phyloP scores from a whole-genome alignment of 2,797 vertebrate species.

The Pangasius macronema region DNA sequence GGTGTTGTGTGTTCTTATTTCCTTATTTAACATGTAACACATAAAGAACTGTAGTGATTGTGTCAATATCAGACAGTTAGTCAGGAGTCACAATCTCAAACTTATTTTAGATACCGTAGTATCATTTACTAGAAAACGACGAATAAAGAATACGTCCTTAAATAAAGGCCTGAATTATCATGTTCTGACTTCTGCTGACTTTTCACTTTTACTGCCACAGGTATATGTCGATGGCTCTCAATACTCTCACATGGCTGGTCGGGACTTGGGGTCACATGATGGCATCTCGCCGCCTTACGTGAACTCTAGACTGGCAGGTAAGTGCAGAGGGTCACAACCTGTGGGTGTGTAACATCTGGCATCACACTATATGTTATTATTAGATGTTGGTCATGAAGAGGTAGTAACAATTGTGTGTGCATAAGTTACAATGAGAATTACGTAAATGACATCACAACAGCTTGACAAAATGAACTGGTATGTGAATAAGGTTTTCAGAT shows the following conservation, averaged over 20 bases:
- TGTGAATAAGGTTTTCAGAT: background rate
- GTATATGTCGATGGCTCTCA: conserved; percentile 88
- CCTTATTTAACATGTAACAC: background rate
- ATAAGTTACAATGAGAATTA: background rate
- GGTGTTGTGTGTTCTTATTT: background rate
- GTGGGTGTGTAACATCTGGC: background rate
- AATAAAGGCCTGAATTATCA: background rate
- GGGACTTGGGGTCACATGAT: conserved; percentile 90
- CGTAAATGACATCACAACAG: no score
- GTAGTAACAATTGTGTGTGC: background rate
- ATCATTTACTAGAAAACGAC: no score
- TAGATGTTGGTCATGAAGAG: background rate
- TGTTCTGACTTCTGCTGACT: conserved; percentile 1
- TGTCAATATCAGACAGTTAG: background rate
- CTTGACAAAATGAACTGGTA: background rate
- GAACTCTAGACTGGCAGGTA: conserved; percentile 93
- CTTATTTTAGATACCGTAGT: no score
- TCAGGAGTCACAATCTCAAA: no score
- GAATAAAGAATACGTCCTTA: no score
- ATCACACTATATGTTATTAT: background rate
- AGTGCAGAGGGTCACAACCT: conserved; percentile 48
- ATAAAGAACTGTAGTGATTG: background rate
- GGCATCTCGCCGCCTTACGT: conserved; percentile 91
- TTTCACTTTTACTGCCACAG: conserved; percentile 66
- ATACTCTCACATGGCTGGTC: conserved; percentile 84